Base-by-base conservation (phyloP, 2,888 invertebrate genomes). In the Drosophila macrospina region DNA sequence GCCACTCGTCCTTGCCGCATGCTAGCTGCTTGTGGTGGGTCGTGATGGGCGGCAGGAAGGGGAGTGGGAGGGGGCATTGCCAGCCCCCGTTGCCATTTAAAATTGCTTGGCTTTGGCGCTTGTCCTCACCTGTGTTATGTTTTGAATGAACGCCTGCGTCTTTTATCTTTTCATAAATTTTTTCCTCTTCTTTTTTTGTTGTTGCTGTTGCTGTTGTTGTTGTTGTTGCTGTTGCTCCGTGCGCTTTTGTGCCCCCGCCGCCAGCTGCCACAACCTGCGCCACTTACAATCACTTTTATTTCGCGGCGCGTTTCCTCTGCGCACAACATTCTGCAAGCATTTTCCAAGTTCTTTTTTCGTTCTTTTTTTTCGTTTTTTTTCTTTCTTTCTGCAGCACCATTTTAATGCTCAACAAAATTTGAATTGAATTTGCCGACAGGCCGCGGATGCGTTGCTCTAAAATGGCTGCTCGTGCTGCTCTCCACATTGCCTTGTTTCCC, bases 251-350 rank as follows among this genome's bases (percentile, higher is more conserved):
- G n/a, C 36, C 37, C 15, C 37, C 15, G 30, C 32, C 30, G 5
- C 34, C 37, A 13, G 36, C 62, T 57, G 36, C 55, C 65, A 62
- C 65, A 62, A 48, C 48, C 70, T 77, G 74, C 64, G 70, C 79
- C 79, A 82, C 86, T 82, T 85, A 82, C 82, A 85, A 82, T 86
- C 84, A 86, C 86, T 86, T 86, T 83, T 86, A 86, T 83, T 86
- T 83, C 71, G 70, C 72, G 65, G 61, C 69, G 75, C 68, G 74
- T 79, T 78, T 69, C 69, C 28, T 28, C 28, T 28, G 28, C 28
- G 5, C 0, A 2, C 20, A 1, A 20, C 20, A 20, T 41, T 57
- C 61, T 62, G 74, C 78, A 68, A 64, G 69, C 70, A 32, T 54
- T 59, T 60, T 16, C 48, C 68, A 65, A 60, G 51, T 61, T 74